phyloP scores from a whole-genome alignment of 2,797 vertebrate genomes.

The Pantherophis vulpinus region DNA sequence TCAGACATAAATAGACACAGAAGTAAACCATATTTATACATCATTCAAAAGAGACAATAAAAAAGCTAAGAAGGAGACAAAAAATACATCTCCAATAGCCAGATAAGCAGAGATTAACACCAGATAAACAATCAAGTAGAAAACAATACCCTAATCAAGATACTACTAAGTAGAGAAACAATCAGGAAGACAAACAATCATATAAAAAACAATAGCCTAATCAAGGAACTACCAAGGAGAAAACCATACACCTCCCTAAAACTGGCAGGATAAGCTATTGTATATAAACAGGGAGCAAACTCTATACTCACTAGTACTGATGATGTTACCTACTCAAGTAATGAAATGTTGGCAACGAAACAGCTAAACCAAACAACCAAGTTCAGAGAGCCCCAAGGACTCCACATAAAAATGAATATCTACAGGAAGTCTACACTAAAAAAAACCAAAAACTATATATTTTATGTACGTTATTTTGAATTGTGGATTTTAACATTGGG shows the following conservation, averaged over 20 bases:
- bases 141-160: neutral
- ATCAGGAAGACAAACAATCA: neutral
- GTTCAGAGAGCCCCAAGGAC: neutral
- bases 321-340: neutral
- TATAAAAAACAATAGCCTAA: neutral
- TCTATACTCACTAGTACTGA: neutral
- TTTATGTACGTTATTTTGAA: neutral
- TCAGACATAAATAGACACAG: neutral
- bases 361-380: neutral
- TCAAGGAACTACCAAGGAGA: neutral
- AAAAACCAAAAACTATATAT: neutral
- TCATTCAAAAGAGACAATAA: neutral
- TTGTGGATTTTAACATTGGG: neutral
- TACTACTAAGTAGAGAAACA: neutral
- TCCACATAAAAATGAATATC: neutral
- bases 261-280: too few species aligned
- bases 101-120: neutral
- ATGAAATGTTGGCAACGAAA: neutral
- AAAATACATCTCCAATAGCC: neutral
- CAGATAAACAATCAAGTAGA: neutral
- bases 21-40: neutral
- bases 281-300: neutral
- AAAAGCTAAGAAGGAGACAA: neutral
- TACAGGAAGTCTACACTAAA: neutral
- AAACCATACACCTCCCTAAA: neutral